Base-by-base conservation (phyloP, 2,113 vertebrate species). In the Anguilla rostrata region DNA sequence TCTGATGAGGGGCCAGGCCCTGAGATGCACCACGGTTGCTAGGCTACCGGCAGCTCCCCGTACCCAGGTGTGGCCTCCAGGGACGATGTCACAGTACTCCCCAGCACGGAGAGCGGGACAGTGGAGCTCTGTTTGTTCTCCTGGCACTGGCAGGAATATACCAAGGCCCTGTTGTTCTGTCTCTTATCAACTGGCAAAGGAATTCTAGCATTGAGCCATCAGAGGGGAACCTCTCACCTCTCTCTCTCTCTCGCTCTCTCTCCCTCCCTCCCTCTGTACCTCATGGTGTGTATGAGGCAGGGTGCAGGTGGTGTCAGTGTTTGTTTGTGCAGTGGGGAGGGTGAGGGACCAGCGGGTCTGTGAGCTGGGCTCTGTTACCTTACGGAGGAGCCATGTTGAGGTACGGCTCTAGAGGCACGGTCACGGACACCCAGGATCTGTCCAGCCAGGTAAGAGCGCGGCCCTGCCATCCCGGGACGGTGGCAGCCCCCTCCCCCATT, bases 171-270 rank as follows among this genome's bases (percentile, higher is more conserved):
- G 75, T 87, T 18, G 84, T 5, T 78, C 87, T 88, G 81, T 85
- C 80, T 43, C 88, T 90, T 81, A 34, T 39, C 85, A 26, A 79
- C 78, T 14, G 56, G 79, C 2, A 40, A 53, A 39, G 79, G 85
- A 66, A 41, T 66, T 90, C 90, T 90, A 85, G 87, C 88, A 88
- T 86, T 85, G 2, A 78, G 82, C 79, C 1, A 63, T 89, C 88
- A 89, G 91, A 78, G 91, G 88, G 85, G 87, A 90, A 89, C 60
- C 86, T 82, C 29, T 86, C 88, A 84, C 56, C 66, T 20, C 83
- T 66, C 88, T 71, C 85, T 60, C 60, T 85, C 78, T 84, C 86
- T 86, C 86, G 87, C 83, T 81, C 83, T 49, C 60, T 22, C 34
- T 87, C 46, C 11, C 84, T 71, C 29, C 87, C 82, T 85, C 87